Base-by-base conservation (phyloP, 2,797 vertebrate species). In the Periparus ater region DNA sequence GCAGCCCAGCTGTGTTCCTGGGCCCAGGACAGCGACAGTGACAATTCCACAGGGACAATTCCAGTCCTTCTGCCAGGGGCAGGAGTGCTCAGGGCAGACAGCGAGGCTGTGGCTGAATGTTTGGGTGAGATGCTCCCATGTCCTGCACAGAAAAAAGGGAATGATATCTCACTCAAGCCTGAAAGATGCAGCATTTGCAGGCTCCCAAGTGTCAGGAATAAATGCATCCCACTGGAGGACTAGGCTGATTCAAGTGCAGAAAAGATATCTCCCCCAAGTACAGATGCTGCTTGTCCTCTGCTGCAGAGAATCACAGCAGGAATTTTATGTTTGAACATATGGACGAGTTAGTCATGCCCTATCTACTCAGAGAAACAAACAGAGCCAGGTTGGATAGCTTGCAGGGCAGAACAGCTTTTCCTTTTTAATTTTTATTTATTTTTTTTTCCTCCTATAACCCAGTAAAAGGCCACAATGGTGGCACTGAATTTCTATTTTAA, bases 331-430 rank as follows among this genome's bases (percentile, higher is more conserved):
- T 86, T 88, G 95, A 96, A 88, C 96, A 96, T 96, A 96, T 94
- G 96, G 96, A 73, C 70, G 5, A 95, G 79, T 96, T 96, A 96
- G 90, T 96, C 93, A 96, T 96, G 95, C 96, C 94, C 96, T 96
- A 95, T 91, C 95, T 96, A 88, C 91, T 87, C 93, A 82, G 85
- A 81, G 89, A 96, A 95, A 95, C 89, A 96, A 95, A 94, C 85
- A 96, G 82, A 89, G 85, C 62, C 94, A 95, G 83, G 63, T 76
- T 95, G 92, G 94, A 95, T 83, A 76, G 95, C 93, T 96, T 87
- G 90, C 83, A 96, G 91, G 94, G 90, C 80, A 76, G 83, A 91
- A 82, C 55, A 95, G 85, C n/a, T 74, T 84, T 84, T n/a, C 48
- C 10, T 11, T 44, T 67, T 53, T 51, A 13, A 47, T 63, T 58